Conservation (phyloP, 2,797 vertebrate genomes). For the Sciurus vulgaris region DNA sequence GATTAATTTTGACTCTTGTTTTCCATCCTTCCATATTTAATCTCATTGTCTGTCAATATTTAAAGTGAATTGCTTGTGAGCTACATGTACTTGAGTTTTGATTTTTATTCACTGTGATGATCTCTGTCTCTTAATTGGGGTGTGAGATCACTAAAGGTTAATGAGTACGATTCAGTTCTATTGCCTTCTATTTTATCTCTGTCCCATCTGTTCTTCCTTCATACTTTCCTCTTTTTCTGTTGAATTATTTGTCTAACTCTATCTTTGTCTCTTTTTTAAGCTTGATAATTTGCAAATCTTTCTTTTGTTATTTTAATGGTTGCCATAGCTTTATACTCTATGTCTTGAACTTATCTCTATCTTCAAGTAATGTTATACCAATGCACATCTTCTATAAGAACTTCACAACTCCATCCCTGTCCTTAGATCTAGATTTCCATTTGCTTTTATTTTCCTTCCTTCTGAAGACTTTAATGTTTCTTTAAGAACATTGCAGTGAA, state of each 20-base stretch:
- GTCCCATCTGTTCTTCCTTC: background rate
- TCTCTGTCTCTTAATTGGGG: constrained; percentile 4
- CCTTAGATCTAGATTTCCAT: background rate
- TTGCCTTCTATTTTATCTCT: background rate
- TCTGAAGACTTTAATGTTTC: background rate
- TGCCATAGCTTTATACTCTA: background rate
- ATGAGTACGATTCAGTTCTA: background rate
- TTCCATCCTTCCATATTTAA: background rate
- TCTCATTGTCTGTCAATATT: background rate
- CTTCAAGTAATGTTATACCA: too few species aligned
- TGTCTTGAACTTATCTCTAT: background rate
- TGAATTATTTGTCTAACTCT: background rate
- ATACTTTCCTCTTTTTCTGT: background rate
- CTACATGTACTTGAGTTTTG: background rate
- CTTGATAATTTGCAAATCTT: background rate
- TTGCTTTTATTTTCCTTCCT: constrained; percentile 12
- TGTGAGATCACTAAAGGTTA: background rate
- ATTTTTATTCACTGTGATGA: background rate
- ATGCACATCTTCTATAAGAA: background rate
- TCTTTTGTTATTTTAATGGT: background rate
- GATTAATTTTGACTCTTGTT: background rate
- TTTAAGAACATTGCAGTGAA: background rate
- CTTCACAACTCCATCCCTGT: background rate
- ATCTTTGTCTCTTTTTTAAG: background rate
- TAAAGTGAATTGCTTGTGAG: background rate